phyloP scores from a whole-genome alignment of 2,888 invertebrate genomes.

The Caenorhabditis drosophilae region DNA sequence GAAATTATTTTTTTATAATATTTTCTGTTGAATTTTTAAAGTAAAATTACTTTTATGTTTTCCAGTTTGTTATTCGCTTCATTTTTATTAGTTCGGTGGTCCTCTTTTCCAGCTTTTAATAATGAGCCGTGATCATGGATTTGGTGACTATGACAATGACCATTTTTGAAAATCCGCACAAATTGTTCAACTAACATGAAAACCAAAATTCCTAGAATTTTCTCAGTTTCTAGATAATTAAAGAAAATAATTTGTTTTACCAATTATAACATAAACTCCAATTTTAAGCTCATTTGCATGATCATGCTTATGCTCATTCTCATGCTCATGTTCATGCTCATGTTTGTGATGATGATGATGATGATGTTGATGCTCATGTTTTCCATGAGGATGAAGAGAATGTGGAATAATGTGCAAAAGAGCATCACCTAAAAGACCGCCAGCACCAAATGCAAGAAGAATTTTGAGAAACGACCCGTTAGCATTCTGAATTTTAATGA shows the following conservation, averaged over 20 bases:
- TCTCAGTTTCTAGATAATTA: no score
- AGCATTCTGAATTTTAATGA: conserved; percentile 77
- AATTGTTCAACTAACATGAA: conserved; percentile 80
- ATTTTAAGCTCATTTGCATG: conserved; percentile 20
- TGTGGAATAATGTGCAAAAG: conserved; percentile 98
- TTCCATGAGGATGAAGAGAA: conserved; percentile 72
- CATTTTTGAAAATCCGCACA: conserved; percentile 82
- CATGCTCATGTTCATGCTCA: no score
- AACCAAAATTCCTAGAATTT: no score
- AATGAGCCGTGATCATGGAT: conserved; percentile 1
- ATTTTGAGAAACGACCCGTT: conserved; percentile 83
- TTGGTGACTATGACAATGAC: conserved; percentile 76
- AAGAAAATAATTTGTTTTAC: no score
- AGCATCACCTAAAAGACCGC: conserved; percentile 89
- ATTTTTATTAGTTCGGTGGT: no score
- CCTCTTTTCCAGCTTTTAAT: neutral
- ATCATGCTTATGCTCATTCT: conserved; percentile 16
- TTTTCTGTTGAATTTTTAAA: neutral
- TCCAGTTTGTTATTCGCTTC: conserved; percentile 4
- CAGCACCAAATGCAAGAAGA: conserved; percentile 86
- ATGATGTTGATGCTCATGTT: conserved; percentile 71
- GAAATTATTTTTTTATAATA: neutral
- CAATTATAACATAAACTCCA: conserved; percentile 31
- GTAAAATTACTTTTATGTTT: conserved; percentile 9
- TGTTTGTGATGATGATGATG: neutral